These are phyloP conservation scores for Mantis religiosa DNA, from an alignment of 2,888 invertebrate genomes.

Conservation along the genomic window DNA sequence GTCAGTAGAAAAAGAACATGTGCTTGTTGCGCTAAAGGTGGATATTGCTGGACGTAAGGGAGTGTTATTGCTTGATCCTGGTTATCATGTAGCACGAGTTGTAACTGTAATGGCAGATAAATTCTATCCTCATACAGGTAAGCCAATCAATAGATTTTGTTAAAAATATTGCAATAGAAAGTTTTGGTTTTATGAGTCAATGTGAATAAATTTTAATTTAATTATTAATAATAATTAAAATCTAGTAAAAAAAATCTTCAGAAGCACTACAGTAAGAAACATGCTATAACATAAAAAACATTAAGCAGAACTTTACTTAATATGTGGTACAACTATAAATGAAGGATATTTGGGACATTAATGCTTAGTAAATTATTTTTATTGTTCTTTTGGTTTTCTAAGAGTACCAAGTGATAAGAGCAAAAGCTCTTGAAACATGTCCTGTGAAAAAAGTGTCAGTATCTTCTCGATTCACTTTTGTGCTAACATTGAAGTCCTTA, in stretches of 20 bases:
- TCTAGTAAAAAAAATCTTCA: too few species aligned
- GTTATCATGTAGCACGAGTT: slow-evolving; percentile 83
- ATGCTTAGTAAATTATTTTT: too few species aligned
- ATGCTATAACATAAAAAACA: background rate
- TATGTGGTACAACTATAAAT: too few species aligned
- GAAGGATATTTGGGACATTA: too few species aligned
- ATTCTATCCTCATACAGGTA: slow-evolving; percentile 80
- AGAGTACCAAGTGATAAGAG: too few species aligned
- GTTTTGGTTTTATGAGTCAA: background rate
- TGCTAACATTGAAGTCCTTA: too few species aligned
- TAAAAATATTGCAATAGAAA: background rate
- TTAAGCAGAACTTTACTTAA: too few species aligned
- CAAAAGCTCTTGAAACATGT: too few species aligned
- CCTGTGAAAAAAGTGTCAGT: too few species aligned
- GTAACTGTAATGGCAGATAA: slow-evolving; percentile 84
- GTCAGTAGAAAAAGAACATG: slow-evolving; percentile 81
- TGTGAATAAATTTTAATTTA: background rate
- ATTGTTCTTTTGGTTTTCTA: too few species aligned
- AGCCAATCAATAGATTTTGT: slow-evolving; percentile 32
- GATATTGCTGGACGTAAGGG: slow-evolving; percentile 69
- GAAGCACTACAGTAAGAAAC: background rate
- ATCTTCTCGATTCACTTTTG: too few species aligned
- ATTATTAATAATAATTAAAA: background rate
- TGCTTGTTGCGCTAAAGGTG: slow-evolving; percentile 72
- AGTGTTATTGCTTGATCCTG: slow-evolving; percentile 80